These are phyloP conservation scores for Sylvicapra grimmia DNA, from an alignment of 2,113 vertebrate species.

Conservation along the genomic window DNA sequence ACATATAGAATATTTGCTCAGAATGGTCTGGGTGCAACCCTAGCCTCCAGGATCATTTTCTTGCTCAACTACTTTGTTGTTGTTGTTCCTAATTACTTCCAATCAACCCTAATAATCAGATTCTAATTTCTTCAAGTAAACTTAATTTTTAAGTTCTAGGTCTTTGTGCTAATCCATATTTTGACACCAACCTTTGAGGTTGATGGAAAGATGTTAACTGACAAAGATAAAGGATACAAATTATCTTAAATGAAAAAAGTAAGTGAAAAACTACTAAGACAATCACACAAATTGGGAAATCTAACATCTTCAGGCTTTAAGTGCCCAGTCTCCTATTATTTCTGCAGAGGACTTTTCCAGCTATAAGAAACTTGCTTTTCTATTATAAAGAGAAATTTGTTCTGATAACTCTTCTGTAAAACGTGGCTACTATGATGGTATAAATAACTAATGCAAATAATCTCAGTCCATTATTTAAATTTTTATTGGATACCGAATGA, in stretches of 20 bases:
- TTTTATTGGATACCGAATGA: not conserved
- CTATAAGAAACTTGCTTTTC: not conserved
- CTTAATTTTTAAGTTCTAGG: not conserved
- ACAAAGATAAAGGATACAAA: not conserved
- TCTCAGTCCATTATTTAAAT: not conserved
- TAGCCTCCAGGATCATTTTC: not conserved
- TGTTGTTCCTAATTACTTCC: not conserved
- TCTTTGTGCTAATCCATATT: not conserved
- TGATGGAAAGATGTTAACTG: not conserved
- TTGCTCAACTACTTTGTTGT: not conserved
- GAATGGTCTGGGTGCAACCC: not conserved
- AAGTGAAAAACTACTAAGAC: not conserved
- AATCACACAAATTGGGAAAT: not conserved
- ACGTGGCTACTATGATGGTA: not conserved
- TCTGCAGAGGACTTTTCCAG: not conserved
- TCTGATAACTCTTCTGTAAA: not conserved
- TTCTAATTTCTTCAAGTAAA: not conserved
- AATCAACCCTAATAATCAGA: not conserved
- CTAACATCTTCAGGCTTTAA: not conserved
- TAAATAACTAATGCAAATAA: not conserved
- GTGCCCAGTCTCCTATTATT: not conserved
- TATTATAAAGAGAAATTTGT: not conserved
- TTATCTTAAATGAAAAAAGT: not conserved
- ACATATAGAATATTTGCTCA: not conserved
- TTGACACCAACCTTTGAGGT: not conserved